phyloP scores from a whole-genome alignment of 2,888 invertebrate species.

The Tachina grossa region DNA sequence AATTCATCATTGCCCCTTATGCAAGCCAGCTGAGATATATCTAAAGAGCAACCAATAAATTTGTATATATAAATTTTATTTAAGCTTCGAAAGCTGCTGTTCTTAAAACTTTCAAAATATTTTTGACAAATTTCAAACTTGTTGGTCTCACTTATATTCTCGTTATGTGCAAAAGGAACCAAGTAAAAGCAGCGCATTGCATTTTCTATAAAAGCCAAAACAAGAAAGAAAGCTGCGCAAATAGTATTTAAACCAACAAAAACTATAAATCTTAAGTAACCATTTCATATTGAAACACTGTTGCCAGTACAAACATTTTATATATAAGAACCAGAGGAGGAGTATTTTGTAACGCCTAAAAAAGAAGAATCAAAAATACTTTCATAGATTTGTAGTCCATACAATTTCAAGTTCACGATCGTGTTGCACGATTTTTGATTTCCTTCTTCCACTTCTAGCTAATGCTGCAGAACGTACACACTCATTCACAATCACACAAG shows the following conservation, averaged over 20 bases:
- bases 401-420: conserved; percentile 68
- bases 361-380: conserved; percentile 24
- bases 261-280: conserved; percentile 15
- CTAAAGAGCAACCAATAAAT: too few species aligned
- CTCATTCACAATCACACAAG: conserved; percentile 7
- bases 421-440: conserved; percentile 63
- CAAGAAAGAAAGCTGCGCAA: neutral
- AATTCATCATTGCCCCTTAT: too few species aligned
- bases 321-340: conserved; percentile 50
- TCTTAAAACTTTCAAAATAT: neutral
- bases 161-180: neutral
- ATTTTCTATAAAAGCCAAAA: neutral
- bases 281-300: conserved; percentile 17
- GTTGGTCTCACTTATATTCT: conserved; percentile 13
- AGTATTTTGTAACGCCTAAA: conserved; percentile 61
- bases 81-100: neutral
- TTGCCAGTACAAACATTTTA: conserved; percentile 51
- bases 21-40: too few species aligned
- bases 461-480: neutral
- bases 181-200: neutral
- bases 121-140: neutral
- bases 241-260: conserved; percentile 17
- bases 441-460: conserved; percentile 33
- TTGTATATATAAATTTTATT: too few species aligned
- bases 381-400: conserved; percentile 40